These are phyloP conservation scores for Meandrina meandrites DNA, from an alignment of 92 coral and sea anemone genomes.

Conservation along the genomic window DNA sequence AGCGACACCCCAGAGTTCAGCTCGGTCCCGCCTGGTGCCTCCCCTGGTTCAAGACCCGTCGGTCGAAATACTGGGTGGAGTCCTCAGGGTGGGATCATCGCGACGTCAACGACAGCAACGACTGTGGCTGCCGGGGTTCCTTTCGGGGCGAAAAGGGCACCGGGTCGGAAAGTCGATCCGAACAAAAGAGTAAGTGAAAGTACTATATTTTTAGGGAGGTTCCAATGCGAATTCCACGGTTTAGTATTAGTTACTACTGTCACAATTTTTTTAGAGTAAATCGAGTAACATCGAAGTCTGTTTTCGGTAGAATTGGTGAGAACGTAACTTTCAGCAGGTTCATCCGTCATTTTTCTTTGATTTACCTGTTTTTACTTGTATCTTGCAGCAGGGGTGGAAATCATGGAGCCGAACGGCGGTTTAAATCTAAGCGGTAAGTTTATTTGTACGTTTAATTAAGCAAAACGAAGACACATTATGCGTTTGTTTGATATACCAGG, in stretches of 20 bases:
- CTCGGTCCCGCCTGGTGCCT: conserved; percentile 52
- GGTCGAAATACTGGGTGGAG: conserved; percentile 81
- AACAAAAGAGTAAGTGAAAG: conserved; percentile 60
- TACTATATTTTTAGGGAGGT: not conserved
- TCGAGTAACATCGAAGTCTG: not conserved
- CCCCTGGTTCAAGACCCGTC: conserved; percentile 69
- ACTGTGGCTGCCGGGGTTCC: conserved; percentile 61
- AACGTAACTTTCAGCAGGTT: not conserved
- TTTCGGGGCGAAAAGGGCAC: conserved; percentile 67
- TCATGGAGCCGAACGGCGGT: conserved; percentile 92
- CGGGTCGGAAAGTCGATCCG: conserved; percentile 74
- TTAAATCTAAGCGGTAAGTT: conserved; percentile 44
- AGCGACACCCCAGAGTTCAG: conserved; percentile 61
- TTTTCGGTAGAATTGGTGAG: not conserved
- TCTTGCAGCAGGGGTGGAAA: conserved; percentile 71
- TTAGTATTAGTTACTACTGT: not conserved
- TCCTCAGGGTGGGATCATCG: conserved; percentile 71
- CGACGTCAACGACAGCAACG: conserved; percentile 45
- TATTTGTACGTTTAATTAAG: no score
- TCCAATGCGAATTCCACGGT: not conserved
- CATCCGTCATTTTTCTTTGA: not conserved
- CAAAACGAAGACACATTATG: not conserved
- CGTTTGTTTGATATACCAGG: not conserved
- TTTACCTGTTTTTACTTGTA: not conserved
- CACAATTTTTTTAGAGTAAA: not conserved